phyloP scores from a whole-genome alignment of 2,888 invertebrate genomes.

The Brenthis ino region DNA sequence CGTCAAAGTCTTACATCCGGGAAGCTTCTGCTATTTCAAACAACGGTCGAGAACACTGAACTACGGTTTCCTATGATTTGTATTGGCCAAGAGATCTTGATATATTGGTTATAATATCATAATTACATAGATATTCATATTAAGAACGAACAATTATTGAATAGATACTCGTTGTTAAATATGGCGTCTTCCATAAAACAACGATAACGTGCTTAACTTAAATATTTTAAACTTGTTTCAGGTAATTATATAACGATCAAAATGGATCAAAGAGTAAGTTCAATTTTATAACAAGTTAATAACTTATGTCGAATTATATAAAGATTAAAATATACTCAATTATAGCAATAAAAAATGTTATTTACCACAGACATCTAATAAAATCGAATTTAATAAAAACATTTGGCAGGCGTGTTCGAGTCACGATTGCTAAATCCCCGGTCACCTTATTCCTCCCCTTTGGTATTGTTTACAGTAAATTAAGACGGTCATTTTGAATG shows the following conservation, averaged over 20 bases:
- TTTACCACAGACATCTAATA: not conserved
- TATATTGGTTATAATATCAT: constrained; percentile 26
- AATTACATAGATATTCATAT: constrained; percentile 41
- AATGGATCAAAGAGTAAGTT: no score
- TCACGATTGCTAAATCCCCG: constrained; percentile 31
- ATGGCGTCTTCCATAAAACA: not conserved
- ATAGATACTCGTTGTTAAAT: constrained; percentile 15
- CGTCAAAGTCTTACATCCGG: constrained; percentile 70
- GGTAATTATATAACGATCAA: no score
- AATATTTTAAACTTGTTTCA: no score
- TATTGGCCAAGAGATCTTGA: constrained; percentile 27
- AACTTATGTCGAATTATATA: no score
- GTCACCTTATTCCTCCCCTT: constrained; percentile 31
- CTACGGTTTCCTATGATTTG: constrained; percentile 25
- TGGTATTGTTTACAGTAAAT: constrained; percentile 33
- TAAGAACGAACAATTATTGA: constrained; percentile 29
- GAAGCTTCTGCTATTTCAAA: constrained; percentile 75
- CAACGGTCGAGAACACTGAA: constrained; percentile 38
- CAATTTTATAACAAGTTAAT: no score
- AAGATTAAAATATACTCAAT: not conserved
- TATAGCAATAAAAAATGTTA: not conserved
- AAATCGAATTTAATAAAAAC: constrained; percentile 11
- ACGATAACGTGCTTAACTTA: no score
- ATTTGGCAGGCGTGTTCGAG: constrained; percentile 29
- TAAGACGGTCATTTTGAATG: constrained; percentile 27